Conservation (phyloP, 2,113 vertebrate genomes). For the Burhinus oedicnemus region DNA sequence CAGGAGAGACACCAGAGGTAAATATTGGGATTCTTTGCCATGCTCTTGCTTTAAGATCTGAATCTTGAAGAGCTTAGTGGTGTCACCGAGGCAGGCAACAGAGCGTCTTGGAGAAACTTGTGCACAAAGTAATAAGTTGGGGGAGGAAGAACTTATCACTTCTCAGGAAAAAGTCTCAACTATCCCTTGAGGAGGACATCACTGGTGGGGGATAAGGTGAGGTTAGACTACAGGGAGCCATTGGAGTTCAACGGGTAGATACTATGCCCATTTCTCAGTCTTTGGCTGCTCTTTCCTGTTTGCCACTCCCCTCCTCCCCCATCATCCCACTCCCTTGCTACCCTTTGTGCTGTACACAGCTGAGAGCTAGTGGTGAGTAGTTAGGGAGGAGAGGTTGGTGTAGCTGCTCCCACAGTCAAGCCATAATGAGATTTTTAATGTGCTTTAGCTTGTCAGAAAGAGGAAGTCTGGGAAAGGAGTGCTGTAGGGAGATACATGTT, state of each 20-base stretch:
- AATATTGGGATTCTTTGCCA: constrained; percentile 8
- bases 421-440: background rate
- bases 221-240: background rate
- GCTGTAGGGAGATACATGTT: background rate
- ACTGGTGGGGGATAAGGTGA: background rate
- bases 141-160: background rate
- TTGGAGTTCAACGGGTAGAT: background rate
- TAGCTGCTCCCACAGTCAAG: background rate
- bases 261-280: background rate
- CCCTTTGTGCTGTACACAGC: background rate
- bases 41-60: background rate
- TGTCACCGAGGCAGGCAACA: background rate
- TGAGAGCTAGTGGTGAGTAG: background rate
- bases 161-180: background rate
- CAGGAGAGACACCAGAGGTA: constrained; percentile 69
- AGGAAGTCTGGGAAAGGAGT: background rate
- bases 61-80: background rate
- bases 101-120: background rate
- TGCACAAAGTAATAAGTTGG: background rate
- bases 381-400: background rate
- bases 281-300: background rate
- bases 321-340: background rate
- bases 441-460: background rate
- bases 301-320: background rate
- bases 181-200: background rate